Evolutionary conservation across 2,797 vertebrate species (phyloP).

Genomic region (Darevskia mixta): DNA sequence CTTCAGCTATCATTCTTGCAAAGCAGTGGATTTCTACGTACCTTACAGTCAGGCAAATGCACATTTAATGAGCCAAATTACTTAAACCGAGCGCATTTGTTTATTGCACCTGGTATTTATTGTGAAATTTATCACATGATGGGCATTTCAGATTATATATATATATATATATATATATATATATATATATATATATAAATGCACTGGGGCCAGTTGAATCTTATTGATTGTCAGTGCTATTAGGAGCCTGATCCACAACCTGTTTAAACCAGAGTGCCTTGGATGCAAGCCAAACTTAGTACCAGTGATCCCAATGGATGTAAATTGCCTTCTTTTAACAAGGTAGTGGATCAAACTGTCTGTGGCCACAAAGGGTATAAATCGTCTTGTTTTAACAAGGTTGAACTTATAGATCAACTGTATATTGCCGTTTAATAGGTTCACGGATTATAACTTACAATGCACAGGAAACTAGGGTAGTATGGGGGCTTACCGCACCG

Average conservation of each 20-base stretch:
- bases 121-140: neutral
- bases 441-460: neutral
- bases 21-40: neutral
- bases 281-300: neutral
- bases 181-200: neutral
- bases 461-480: neutral
- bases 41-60: neutral
- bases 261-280: neutral
- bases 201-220: neutral
- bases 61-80: neutral
- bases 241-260: neutral
- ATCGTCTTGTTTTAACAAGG: neutral
- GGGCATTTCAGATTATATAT: neutral
- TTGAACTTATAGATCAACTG: neutral
- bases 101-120: neutral
- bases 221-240: neutral
- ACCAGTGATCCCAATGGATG: neutral
- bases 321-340: slow-evolving; percentile 6
- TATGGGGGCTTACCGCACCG: no score
- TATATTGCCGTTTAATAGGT: neutral
- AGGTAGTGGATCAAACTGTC: neutral
- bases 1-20: neutral
- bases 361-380: neutral
- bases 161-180: no score
- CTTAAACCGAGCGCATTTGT: neutral